Conservation (phyloP, 2,888 invertebrate species). For the Ophonus ardosiacus region DNA sequence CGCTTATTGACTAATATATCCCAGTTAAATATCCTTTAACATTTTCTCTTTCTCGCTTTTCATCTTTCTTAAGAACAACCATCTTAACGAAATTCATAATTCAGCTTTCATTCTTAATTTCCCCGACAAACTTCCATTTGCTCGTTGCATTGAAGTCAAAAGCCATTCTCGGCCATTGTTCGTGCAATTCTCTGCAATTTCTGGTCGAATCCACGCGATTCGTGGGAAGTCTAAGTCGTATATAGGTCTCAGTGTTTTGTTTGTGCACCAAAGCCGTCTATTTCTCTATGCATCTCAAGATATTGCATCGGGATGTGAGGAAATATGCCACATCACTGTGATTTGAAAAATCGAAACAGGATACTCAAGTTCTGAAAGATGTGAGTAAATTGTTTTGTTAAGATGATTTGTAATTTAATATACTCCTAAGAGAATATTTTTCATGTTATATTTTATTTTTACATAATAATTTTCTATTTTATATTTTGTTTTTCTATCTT, state of each 20-base stretch:
- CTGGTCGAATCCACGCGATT: slow-evolving; percentile 7
- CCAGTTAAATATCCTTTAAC: background rate
- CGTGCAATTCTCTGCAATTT: slow-evolving; percentile 15
- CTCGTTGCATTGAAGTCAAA: background rate
- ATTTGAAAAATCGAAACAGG: slow-evolving; percentile 7
- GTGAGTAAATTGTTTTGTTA: background rate
- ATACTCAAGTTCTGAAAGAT: slow-evolving; percentile 5
- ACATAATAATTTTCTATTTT: background rate
- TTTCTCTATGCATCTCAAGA: slow-evolving; percentile 1
- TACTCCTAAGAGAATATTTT: background rate
- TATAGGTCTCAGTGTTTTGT: slow-evolving; percentile 33
- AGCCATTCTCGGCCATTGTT: slow-evolving; percentile 26
- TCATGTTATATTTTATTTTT: background rate
- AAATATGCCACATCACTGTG: slow-evolving; percentile 6
- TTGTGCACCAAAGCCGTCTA: background rate
- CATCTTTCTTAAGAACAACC: background rate
- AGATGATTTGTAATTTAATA: background rate
- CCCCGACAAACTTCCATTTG: background rate
- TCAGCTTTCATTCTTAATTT: background rate
- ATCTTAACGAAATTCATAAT: background rate
- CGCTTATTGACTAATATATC: background rate
- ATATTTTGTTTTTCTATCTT: background rate
- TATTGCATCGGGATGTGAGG: slow-evolving; percentile 13
- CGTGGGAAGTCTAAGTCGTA: background rate
- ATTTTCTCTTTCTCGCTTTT: background rate